A percentile compares a stretch with the other conserved stretches of the same genome.
Conservation (phyloP, 1,140 invertebrate genomes). For the Heliothis virescens region DNA sequence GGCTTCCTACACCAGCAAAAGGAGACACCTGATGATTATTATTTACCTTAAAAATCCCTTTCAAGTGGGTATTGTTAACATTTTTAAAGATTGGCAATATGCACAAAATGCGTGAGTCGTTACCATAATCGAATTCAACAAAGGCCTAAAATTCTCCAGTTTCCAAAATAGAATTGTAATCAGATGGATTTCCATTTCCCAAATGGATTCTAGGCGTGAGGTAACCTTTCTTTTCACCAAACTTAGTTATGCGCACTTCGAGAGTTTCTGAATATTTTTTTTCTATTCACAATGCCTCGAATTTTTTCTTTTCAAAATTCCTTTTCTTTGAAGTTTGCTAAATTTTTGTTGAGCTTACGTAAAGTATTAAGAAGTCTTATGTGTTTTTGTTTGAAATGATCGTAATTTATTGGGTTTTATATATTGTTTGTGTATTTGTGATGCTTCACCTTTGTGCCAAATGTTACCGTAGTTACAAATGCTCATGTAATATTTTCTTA, state of each 20-base stretch:
- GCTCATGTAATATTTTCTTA: slow-evolving; percentile 29
- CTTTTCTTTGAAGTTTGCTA: slow-evolving; percentile 16
- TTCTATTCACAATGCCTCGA: slow-evolving; percentile 39
- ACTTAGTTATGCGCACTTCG: slow-evolving; percentile 24
- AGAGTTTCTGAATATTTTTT: slow-evolving; percentile 23
- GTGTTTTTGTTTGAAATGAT: slow-evolving; percentile 6
- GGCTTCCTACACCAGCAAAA: no score
- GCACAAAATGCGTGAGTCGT: background rate
- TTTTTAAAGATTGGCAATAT: no score
- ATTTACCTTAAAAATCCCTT: no score
- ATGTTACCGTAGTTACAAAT: slow-evolving; percentile 16
- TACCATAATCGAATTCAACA: slow-evolving; percentile 31
- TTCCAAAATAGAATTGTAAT: slow-evolving; percentile 39
- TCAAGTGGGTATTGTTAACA: no score
- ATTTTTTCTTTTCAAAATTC: slow-evolving; percentile 12
- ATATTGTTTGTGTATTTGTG: slow-evolving; percentile 20
- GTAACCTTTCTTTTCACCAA: slow-evolving; percentile 30
- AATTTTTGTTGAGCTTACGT: slow-evolving; percentile 7
- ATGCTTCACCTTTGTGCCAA: slow-evolving; percentile 4
- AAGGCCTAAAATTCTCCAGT: slow-evolving; percentile 10
- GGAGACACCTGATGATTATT: no score
- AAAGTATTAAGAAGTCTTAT: slow-evolving; percentile 21
- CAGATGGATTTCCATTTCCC: slow-evolving; percentile 39
- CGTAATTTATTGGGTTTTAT: background rate
- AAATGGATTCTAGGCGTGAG: slow-evolving; percentile 26